Evolutionary conservation across 2,797 vertebrate genomes (phyloP), one percentile per base, ranked within the genome.

Genomic region (Crenuchus spilurus): DNA sequence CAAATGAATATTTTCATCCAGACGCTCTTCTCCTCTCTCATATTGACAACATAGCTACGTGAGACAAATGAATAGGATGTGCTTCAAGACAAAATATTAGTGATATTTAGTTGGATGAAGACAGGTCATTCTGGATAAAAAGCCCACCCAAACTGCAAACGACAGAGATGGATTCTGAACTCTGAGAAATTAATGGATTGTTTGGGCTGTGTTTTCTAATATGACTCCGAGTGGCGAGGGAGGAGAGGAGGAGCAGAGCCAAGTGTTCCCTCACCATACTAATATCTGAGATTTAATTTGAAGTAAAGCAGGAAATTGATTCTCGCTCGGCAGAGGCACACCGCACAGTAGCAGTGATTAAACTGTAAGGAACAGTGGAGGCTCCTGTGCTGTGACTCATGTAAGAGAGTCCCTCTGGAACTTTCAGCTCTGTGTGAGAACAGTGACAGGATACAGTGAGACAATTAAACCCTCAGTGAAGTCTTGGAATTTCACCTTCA

Each of bases 281-380:
- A 70, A 76, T 76, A 64, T 71, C 67, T 22, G n/a, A 42, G 60
- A 64, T 76, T 76, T 70, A 70, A 76, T 70, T 76, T 70, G 51
- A 76, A 76, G 60, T 70, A 76, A 76, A 76, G 67, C 60, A 76
- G 67, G 67, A 70, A 76, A 58, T 70, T 70, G 74, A 70, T 76
- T 64, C 67, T 70, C 31, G 6, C 31, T 64, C 60, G 20, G 28
- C 60, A 57, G 60, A 46, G 58, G 30, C 49, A 58, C 51, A 57
- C 39, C 74, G 58, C 67, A 70, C 58, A 55, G 48, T n/a, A 64
- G 51, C 48, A 63, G 18, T 63, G 74, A 76, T 64, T 70, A 76
- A 70, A 76, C 57, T 37, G 39, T 57, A 62, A 55, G 60, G 67
- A 57, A 30, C 28, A 76, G 58, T 28, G 39, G 30, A 76, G 74